A percentile compares a stretch with the other conserved stretches of the same genome.
Evolutionary conservation across 2,113 vertebrate species (phyloP).

Genomic region (Psophia crepitans): DNA sequence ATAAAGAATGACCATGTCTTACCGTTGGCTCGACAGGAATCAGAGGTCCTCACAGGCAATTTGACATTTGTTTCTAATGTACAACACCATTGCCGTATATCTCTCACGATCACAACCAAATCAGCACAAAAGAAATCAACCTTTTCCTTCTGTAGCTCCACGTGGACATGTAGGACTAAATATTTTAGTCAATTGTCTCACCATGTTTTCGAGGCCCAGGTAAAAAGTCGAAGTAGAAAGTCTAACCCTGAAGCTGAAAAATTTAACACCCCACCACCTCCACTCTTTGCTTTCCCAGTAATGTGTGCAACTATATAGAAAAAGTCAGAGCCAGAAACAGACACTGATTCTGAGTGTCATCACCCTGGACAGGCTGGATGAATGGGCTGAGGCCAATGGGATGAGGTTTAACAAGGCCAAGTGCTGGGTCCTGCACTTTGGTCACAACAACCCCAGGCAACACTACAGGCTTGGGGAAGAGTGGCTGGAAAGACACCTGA

Average conservation of each 20-base stretch:
- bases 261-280: too few relatives aligned
- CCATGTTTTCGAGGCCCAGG: neutral
- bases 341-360: neutral
- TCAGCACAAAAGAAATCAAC: neutral
- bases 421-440: too few relatives aligned
- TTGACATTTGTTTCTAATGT: neutral
- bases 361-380: too few relatives aligned
- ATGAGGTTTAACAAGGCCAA: too few relatives aligned
- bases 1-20: neutral
- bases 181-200: neutral
- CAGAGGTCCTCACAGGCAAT: neutral
- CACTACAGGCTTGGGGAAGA: too few relatives aligned
- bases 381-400: too few relatives aligned
- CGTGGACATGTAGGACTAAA: neutral
- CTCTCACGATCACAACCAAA: neutral
- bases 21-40: neutral
- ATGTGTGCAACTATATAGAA: neutral
- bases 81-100: neutral
- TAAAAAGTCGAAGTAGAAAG: neutral
- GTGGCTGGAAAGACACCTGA: too few relatives aligned
- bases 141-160: neutral
- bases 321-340: neutral
- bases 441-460: too few relatives aligned
- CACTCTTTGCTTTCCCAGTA: neutral
- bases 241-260: neutral